Base-by-base conservation (phyloP, 2,797 vertebrate species). In the Psittacula echo region DNA sequence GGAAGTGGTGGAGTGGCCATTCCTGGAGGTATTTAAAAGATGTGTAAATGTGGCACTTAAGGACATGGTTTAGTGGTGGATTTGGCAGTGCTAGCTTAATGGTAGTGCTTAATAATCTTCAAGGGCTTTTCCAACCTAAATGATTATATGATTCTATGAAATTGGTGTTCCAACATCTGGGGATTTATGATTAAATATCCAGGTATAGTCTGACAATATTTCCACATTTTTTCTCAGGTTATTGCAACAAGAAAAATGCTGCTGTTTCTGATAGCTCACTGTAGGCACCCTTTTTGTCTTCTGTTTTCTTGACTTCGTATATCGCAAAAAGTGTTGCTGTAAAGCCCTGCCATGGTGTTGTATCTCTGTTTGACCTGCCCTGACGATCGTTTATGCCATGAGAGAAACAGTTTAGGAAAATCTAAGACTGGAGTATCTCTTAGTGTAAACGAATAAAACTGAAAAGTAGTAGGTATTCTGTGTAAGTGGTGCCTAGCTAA, bases 11-110 rank as follows among this genome's bases (percentile, higher is more conserved):
- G 42, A 41, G 29, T 67, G 37, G 29, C 47, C 20, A 48, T 54
- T 4, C 14, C 75, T 85, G 58, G 5, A 48, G 47, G 27, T 30
- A 13, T 78, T 74, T n/a, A 32, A 71, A 74, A 39, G 12, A 2
- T 6, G 2, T 29, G 10, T 41, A 26, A 4, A 37, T 51, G 5
- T 73, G 48, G 39, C 39, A 37, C 34, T 65, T 0, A 1, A 22
- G 41, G 37, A 29, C 12, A 16, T 2, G 7, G 45, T 15, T 44
- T 73, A 61, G n/a, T 39, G 11, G 30, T 48, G 37, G 22, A 56
- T 21, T 82, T 68, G 15, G 9, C 23, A 34, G 6, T 37, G 22
- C 7, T 45, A 58, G 5, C 13, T 42, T 65, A 53, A 39, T 2
- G 10, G 44, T 42, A 54, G 34, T 18, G 34, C 21, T 58, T 5